A percentile compares a stretch with the other conserved stretches of the same genome.
These are phyloP conservation scores for Ammospiza caudacuta DNA, from an alignment of 2,113 vertebrate species.

Conservation along the genomic window DNA sequence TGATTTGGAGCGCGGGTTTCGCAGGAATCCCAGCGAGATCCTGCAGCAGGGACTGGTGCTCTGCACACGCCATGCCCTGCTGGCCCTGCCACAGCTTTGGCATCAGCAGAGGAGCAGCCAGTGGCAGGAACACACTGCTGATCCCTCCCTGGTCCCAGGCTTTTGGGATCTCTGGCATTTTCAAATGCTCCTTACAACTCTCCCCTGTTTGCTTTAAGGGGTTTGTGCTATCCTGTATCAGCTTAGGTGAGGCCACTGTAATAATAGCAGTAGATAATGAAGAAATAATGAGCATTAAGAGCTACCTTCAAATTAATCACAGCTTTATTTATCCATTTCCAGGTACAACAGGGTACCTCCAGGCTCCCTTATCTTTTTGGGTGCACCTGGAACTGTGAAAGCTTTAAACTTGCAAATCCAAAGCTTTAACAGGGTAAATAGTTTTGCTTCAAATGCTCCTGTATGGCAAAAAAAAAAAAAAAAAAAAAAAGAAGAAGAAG, in stretches of 20 bases:
- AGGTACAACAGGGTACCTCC: constrained; percentile 5
- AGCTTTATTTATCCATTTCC: constrained; percentile 22
- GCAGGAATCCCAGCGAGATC: neutral
- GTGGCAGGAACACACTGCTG: accelerated
- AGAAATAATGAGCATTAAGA: constrained; percentile 23
- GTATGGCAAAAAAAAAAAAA: neutral
- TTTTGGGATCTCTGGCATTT: neutral
- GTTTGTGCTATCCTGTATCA: neutral
- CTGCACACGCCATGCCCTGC: neutral
- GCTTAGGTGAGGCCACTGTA: neutral
- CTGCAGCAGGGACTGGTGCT: neutral
- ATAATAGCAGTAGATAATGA: neutral
- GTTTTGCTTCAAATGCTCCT: constrained; percentile 57
- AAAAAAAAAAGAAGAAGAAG: accelerated
- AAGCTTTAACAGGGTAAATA: constrained; percentile 53
- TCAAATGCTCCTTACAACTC: neutral
- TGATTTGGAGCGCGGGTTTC: neutral
- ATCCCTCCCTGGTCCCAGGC: neutral
- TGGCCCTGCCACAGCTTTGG: neutral
- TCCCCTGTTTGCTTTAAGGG: neutral
- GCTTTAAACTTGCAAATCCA: constrained; percentile 78
- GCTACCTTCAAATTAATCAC: constrained; percentile 32
- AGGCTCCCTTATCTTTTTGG: constrained; percentile 75
- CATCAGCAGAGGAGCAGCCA: neutral
- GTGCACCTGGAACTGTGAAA: constrained; percentile 73